Evolutionary conservation across 2,797 vertebrate genomes (phyloP).

Genomic region (Yasuhikotakia modesta): DNA sequence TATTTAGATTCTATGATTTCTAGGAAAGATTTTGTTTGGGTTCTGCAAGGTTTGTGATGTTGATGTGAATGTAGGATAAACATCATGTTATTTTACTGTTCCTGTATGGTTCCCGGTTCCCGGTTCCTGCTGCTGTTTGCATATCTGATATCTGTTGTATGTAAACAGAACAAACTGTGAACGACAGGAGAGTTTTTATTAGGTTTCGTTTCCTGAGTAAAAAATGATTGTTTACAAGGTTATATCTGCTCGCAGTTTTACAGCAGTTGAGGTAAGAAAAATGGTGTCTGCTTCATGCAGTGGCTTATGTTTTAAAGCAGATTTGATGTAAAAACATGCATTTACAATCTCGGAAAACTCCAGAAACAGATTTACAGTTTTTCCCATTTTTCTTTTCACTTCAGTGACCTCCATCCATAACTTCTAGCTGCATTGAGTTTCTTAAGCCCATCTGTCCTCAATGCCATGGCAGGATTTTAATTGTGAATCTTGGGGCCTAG

Average conservation of each 20-base stretch:
- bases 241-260: conserved; percentile 18
- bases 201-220: conserved; percentile 32
- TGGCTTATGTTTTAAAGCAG: background rate
- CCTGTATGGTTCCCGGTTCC: conserved; percentile 19
- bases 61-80: background rate
- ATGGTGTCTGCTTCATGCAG: background rate
- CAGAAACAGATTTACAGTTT: background rate
- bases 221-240: conserved; percentile 35
- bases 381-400: conserved; percentile 17
- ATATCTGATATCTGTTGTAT: conserved; percentile 28
- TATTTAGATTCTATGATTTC: conserved; percentile 20
- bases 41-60: conserved; percentile 1
- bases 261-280: background rate
- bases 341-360: background rate
- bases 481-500: conserved; percentile 53
- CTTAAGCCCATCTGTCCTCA: conserved; percentile 17
- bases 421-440: conserved; percentile 42
- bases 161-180: conserved; percentile 38
- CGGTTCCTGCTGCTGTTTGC: conserved; percentile 24
- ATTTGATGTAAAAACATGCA: background rate
- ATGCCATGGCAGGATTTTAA: conserved; percentile 53
- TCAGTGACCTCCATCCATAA: conserved; percentile 42
- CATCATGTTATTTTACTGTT: conserved; percentile 19
- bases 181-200: conserved; percentile 35
- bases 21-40: background rate